Base-by-base conservation (phyloP, 2,797 vertebrate genomes). In the Mus caroli region DNA sequence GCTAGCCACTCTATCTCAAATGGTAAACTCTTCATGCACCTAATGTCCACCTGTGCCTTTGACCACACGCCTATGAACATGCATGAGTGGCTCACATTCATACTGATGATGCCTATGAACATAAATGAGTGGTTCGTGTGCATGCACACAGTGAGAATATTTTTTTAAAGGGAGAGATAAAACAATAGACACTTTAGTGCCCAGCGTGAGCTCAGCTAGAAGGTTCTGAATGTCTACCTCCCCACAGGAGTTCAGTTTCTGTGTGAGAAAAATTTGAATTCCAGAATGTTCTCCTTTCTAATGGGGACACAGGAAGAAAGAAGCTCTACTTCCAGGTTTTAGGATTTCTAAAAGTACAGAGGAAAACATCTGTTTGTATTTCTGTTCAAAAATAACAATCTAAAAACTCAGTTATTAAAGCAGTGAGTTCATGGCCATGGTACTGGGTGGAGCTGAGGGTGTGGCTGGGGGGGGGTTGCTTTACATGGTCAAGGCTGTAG, bases 261-360 rank as follows among this genome's bases (percentile, higher is more conserved):
- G 37, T 11, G 11, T 78, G 26, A 94, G 56, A 12, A 84, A 89
- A 71, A 69, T 60, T 67, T 85, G 14, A 91, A 60, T 92, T 96
- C 40, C 88, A 80, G 58, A 83, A n/a, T 71, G 10, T 76, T 46
- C 92, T 86, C 20, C 43, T 40, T 6, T 89, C 58, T 83, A 69
- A 62, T 60, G 12, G 37, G 7, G 56, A 24, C 43, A 77, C 6
- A 46, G 31, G 87, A 37, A 28, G 86, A n/a, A 19, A 8, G 79
- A 88, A 88, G 82, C 3, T 24, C 0, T 31, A 60, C 5, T 20
- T 93, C 88, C 19, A 13, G 26, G 17, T 84, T 88, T 92, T 46
- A 84, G 64, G 20, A 56, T 75, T 91, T 15, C 37, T 24, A 73
- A 77, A 84, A 50, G 15, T 10, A 54, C 5, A 14, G 9, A 69